Evolutionary conservation across 2,888 invertebrate genomes (phyloP), one percentile per base, ranked within the genome.

Genomic region (Eupithecia exiguata): DNA sequence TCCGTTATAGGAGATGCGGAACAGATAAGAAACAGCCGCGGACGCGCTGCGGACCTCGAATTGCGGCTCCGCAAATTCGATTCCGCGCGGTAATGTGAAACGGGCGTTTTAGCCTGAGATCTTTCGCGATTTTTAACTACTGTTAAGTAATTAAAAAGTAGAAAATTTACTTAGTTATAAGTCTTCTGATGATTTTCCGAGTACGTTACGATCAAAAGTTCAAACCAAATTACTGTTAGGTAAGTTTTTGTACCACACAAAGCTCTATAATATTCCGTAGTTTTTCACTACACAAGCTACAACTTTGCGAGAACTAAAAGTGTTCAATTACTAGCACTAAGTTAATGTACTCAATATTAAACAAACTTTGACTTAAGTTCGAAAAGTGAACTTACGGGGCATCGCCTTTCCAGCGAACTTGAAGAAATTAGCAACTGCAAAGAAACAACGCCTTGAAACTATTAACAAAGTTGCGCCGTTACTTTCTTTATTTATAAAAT

Each of bases 401-500:
- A 84, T 85, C 81, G 81, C 79, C 80, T 73, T 71, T 79, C 46
- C 58, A 43, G 66, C 21, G 7, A 70, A 81, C 80, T 71, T 80
- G 75, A 80, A 85, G 80, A 84, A 85, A 85, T 87, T 84, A 85
- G 77, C 76, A 78, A 72, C 71, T 71, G 77, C 74, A 74, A 76
- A 74, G 72, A 70, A 76, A 77, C 43, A 62, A 61, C 66, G 38
- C 10, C 38, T 49, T 70, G 21, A 9, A 46, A 46, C 66, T 62
- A 62, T 36, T 53, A 36, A 38, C 5, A 62, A 62, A 69, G 61
- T 62, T 30, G 18, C 35, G 9, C 30, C 35, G 30, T 62, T 61
- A 30, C 21, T 30, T 35, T 62, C 35, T 30, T 2, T 35, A 35
- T 35, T 35, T 62, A 35, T 16, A 61, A 30, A 53, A n/a, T 53